Percentiles rank a stretch among this genome's conserved stretches.
phyloP scores from a whole-genome alignment of 2,888 invertebrate genomes.

The Syrphus vitripennis region DNA sequence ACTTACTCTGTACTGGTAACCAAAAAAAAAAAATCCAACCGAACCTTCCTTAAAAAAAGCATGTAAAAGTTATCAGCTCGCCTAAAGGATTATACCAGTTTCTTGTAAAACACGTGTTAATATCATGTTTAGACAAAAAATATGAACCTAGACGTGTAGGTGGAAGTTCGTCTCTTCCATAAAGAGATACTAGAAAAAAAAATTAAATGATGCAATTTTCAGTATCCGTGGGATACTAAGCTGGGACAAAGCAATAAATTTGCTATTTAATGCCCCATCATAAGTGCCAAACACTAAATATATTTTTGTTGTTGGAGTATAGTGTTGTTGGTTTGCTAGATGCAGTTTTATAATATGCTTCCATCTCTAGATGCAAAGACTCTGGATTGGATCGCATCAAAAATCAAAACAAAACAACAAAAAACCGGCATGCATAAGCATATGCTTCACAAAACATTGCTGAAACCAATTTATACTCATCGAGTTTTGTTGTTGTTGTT shows the following conservation, averaged over 20 bases:
- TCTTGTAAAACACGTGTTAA: conserved; percentile 4
- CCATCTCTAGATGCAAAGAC: background rate
- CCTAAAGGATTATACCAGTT: background rate
- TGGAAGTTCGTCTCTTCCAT: background rate
- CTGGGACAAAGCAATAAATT: conserved; percentile 51
- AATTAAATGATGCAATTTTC: conserved; percentile 49
- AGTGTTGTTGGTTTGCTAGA: too few species aligned
- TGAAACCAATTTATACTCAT: conserved; percentile 23
- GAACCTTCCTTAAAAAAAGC: too few species aligned
- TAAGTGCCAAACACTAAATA: conserved; percentile 15
- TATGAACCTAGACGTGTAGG: background rate
- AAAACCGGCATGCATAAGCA: conserved; percentile 34
- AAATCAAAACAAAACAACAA: conserved; percentile 8
- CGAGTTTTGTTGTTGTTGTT: background rate
- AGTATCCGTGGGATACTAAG: conserved; percentile 48
- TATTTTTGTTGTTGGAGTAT: too few species aligned
- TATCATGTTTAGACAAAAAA: background rate
- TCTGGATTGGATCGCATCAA: background rate
- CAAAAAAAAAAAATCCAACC: too few species aligned
- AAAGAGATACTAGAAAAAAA: background rate
- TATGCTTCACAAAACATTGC: background rate
- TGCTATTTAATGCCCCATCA: conserved; percentile 34
- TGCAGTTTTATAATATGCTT: background rate
- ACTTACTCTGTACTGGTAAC: too few species aligned
- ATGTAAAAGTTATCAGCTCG: background rate